A percentile compares a stretch with the other conserved stretches of the same genome.
Evolutionary conservation across 2,797 vertebrate species (phyloP).

Genomic region (Eidolon dupreanum): DNA sequence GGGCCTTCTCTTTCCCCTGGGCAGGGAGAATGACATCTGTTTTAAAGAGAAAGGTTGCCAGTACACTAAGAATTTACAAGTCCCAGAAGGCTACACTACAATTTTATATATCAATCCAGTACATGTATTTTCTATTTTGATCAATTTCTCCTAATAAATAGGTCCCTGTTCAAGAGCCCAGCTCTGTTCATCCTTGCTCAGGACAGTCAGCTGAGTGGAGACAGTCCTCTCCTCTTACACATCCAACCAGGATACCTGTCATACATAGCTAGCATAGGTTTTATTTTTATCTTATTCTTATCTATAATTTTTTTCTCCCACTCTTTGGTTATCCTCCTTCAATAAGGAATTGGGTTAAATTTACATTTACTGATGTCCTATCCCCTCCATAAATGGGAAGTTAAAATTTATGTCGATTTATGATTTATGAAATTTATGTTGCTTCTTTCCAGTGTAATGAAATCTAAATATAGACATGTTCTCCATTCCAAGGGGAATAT

Average conservation of each 20-base stretch:
- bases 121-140: background rate
- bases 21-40: background rate
- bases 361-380: background rate
- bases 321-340: background rate
- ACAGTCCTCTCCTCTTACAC: background rate
- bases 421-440: conserved; percentile 2
- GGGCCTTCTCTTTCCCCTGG: background rate
- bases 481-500: background rate
- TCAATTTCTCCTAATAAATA: background rate
- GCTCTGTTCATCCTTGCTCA: background rate
- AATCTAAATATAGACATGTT: conserved; percentile 14
- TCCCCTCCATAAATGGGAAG: background rate
- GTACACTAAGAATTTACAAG: background rate
- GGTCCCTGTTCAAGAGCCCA: background rate
- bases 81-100: background rate
- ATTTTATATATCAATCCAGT: background rate
- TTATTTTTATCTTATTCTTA: background rate
- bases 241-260: background rate
- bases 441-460: conserved; percentile 20
- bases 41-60: background rate
- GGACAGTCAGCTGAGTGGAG: background rate
- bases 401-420: background rate
- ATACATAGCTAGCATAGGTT: background rate
- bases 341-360: conserved; percentile 31
- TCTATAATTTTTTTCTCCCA: background rate